Evolutionary conservation across 2,888 invertebrate genomes (phyloP), one percentile per base, ranked within the genome.

Genomic region (Habrosyne pyritoides): DNA sequence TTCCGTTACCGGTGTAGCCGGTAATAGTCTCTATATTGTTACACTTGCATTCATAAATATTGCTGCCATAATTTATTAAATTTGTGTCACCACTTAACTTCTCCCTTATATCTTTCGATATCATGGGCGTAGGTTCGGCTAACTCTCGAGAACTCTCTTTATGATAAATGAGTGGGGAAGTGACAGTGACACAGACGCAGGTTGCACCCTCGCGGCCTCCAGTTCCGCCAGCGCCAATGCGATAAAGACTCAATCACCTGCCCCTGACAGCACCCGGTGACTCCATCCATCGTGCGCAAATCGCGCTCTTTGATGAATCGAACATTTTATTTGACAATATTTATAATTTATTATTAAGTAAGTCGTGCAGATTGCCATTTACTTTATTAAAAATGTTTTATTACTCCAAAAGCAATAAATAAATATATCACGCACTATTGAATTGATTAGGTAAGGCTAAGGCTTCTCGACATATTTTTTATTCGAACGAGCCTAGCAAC

Each of bases 211-310:
- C 73, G 77, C 18, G 42, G 42, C 18, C 18, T 42, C 42, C 7
- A 18, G 42, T 18, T 7, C 42, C 42, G 8, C 14, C 42, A 42
- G 42, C 8, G 42, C 14, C 66, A 63, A 64, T 57, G 70, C 77
- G 83, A 86, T 86, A 87, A 86, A 82, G 83, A 79, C 85, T 84
- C 86, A 84, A 87, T 87, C 86, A 84, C 83, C 83, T 86, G 86
- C 74, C 77, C 73, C 73, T 79, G 84, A 83, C 87, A 84, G 81
- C 65, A 61, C 53, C 64, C 67, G 67, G 70, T 72, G 75, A 77
- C 78, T 77, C 71, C 64, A 61, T 62, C 66, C 42, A n/a, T 42
- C 42, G 42, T 42, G 42, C 18, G 6, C 18, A 42, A 42, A 42
- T 42, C 42, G 42, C 42, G 63, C 74, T 75, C 73, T 66, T 55